phyloP scores from a whole-genome alignment of 2,113 vertebrate species.

The Amphilophus citrinellus region DNA sequence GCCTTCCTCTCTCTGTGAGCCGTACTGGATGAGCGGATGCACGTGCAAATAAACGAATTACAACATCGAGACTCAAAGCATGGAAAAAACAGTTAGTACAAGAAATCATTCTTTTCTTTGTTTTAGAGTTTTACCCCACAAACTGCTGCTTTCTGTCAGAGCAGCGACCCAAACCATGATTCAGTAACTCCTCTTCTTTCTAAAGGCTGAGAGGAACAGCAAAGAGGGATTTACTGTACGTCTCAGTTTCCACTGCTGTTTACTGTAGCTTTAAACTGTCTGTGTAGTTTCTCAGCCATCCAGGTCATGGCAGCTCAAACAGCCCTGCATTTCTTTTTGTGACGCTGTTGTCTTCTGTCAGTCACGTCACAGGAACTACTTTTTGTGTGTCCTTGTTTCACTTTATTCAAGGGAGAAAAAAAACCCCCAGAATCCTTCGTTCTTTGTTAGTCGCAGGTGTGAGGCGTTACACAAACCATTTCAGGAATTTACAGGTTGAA shows the following conservation, averaged over 20 bases:
- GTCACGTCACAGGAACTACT: neutral
- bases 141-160: neutral
- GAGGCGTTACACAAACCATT: neutral
- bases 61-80: too few relatives aligned
- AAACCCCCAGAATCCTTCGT: neutral
- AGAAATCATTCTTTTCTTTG: neutral
- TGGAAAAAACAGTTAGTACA: neutral
- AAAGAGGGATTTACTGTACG: neutral
- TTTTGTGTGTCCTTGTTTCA: neutral
- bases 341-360: neutral
- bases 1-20: neutral
- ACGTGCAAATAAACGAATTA: too few relatives aligned
- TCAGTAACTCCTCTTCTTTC: too few relatives aligned
- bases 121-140: neutral
- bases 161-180: neutral
- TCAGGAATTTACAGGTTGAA: neutral
- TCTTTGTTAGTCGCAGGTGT: rapidly evolving
- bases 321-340: neutral
- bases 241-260: neutral
- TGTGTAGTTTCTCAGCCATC: too few relatives aligned
- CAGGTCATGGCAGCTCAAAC: too few relatives aligned
- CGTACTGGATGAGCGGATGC: rapidly evolving
- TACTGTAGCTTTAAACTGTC: neutral
- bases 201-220: neutral
- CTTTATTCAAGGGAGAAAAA: neutral